Base-by-base conservation (phyloP, 2,113 vertebrate genomes). In the Poeciliopsis occidentalis region DNA sequence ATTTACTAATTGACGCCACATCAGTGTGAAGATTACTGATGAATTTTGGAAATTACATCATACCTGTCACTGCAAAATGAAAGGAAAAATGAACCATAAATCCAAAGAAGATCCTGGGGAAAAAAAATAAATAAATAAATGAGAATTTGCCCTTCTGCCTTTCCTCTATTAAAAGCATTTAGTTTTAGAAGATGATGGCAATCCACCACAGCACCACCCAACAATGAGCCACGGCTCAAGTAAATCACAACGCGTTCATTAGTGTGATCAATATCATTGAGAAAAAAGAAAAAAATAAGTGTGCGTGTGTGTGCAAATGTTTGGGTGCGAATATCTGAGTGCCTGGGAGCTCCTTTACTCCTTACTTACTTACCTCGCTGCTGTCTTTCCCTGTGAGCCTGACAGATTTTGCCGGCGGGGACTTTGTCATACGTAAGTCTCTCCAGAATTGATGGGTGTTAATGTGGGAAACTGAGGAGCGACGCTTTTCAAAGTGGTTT, bases 161-260 rank as follows among this genome's bases (percentile, higher is more conserved):
- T 84, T 83, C 81, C 83, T 82, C 81, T 83, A 69, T 88, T 83
- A 44, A 72, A 41, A 84, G 87, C 91, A 92, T 92, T 85, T 91
- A 91, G 85, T 82, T 80, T 91, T 78, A 89, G 84, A 90, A 93
- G 91, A 92, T 92, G 89, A 92, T 85, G 80, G 85, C 89, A n/a
- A n/a, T n/a, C n/a, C n/a, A n/a, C n/a, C n/a, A n/a, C n/a, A n/a
- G n/a, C n/a, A n/a, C n/a, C n/a, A n/a, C n/a, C n/a, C n/a, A n/a
- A n/a, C n/a, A n/a, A n/a, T n/a, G n/a, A n/a, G n/a, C n/a, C n/a
- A 70, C 17, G 81, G 60, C 87, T 81, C 88, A 89, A 83, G 85
- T 94, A 93, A 92, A 92, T 93, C 89, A 91, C 84, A 83, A 88
- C 87, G 89, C 82, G 77, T 92, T 94, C 90, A 93, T 93, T 91